Conservation (phyloP, 2,113 vertebrate species). For the Caracal caracal region DNA sequence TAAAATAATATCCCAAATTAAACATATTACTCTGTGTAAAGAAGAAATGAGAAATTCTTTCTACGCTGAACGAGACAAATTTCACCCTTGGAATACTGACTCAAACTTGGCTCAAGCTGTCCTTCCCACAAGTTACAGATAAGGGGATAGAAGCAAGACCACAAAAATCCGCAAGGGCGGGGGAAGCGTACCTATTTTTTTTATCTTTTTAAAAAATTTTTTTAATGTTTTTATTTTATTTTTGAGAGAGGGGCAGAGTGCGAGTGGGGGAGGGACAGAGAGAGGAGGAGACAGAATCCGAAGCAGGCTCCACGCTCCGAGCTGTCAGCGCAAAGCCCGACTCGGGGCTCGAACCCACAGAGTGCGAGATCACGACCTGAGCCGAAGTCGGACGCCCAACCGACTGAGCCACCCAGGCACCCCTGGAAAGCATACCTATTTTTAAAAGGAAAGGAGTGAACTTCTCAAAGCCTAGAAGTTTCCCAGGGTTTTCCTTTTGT, state of each 20-base stretch:
- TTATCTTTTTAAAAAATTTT: too few species aligned
- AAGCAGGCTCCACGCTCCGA: too few species aligned
- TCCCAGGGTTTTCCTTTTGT: not conserved
- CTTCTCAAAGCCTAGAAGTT: not conserved
- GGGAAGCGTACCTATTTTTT: not conserved
- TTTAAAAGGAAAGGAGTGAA: not conserved
- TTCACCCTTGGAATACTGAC: too few species aligned
- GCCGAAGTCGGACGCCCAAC: too few species aligned
- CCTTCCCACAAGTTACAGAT: not conserved
- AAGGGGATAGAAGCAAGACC: not conserved
- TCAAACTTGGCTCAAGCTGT: not conserved
- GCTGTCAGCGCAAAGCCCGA: too few species aligned
- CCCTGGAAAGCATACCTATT: not conserved
- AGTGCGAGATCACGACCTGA: too few species aligned
- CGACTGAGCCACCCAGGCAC: too few species aligned
- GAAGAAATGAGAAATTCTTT: not conserved
- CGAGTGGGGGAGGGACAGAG: too few species aligned
- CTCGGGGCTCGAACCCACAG: too few species aligned
- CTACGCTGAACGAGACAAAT: not conserved
- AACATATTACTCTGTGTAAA: not conserved
- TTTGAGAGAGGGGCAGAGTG: too few species aligned
- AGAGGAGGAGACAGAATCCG: too few species aligned
- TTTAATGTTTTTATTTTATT: too few species aligned
- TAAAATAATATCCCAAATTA: not conserved
- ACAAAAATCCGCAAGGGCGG: accelerated